Conservation (phyloP, 2,113 vertebrate species). For the Centropus unirufus region DNA sequence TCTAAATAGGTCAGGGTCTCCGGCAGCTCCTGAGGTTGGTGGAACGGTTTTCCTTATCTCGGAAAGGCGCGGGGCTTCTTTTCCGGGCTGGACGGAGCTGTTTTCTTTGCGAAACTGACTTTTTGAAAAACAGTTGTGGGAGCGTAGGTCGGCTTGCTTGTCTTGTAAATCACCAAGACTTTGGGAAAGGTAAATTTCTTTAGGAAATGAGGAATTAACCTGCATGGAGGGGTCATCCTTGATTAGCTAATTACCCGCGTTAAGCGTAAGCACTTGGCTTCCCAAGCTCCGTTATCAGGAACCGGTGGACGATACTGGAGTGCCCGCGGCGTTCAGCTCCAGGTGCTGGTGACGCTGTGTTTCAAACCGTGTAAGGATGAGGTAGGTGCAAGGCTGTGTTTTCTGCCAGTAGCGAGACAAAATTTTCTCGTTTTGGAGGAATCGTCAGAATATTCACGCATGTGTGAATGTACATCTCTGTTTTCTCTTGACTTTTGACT, state of each 20-base stretch:
- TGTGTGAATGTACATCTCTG: neutral
- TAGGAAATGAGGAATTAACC: constrained; percentile 8
- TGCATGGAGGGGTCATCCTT: constrained; percentile 10
- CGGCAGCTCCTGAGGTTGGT: neutral
- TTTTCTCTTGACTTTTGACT: neutral
- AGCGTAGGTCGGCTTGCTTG: neutral
- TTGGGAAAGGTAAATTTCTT: constrained; percentile 45
- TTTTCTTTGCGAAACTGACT: neutral
- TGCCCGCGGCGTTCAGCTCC: neutral
- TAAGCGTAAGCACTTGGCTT: neutral
- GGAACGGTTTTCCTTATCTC: neutral
- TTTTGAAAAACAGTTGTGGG: neutral
- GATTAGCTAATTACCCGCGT: constrained; percentile 1
- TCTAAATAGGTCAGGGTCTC: constrained; percentile 47
- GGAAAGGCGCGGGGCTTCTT: neutral
- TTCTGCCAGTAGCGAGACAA: neutral
- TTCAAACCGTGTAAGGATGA: neutral
- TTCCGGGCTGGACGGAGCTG: neutral
- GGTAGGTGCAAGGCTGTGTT: neutral
- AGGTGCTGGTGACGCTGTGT: neutral
- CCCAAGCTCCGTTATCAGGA: neutral
- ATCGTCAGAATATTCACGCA: rapidly evolving
- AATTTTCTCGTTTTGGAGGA: neutral
- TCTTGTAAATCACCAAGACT: neutral
- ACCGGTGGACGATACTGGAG: too few relatives aligned